Conservation (phyloP, 2,113 vertebrate genomes). For the Asarcornis scutulata region DNA sequence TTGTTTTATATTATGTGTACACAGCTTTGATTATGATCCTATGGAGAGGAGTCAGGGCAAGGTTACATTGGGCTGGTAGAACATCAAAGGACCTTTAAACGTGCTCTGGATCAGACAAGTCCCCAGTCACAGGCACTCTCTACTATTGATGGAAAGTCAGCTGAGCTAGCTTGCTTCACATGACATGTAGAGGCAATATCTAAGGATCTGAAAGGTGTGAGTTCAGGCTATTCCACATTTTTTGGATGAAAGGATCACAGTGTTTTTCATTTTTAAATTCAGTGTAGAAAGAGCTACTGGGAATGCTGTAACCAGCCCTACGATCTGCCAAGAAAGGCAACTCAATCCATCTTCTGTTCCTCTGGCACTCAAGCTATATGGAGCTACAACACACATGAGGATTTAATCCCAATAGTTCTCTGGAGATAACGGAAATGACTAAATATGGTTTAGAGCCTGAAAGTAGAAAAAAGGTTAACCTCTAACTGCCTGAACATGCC, state of each 20-base stretch:
- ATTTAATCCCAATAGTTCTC: background rate
- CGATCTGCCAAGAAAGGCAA: background rate
- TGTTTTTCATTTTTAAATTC: background rate
- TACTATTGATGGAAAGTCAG: background rate
- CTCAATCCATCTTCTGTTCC: background rate
- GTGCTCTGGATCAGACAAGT: background rate
- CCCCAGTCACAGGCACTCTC: background rate
- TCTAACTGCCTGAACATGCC: background rate
- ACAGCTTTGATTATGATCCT: background rate
- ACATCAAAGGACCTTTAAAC: background rate
- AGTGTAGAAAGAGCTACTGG: background rate
- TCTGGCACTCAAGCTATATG: background rate
- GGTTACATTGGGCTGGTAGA: background rate
- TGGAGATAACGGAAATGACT: background rate
- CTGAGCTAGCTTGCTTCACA: rapidly evolving
- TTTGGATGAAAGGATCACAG: background rate
- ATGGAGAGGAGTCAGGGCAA: background rate
- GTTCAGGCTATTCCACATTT: background rate
- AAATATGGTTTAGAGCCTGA: background rate
- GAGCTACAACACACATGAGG: no score
- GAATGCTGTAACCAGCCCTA: background rate
- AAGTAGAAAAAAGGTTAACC: background rate
- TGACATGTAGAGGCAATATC: background rate
- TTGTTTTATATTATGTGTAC: rapidly evolving
- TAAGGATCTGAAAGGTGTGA: background rate